Percentiles rank a stretch among this genome's conserved stretches.
These are phyloP conservation scores for Pyrocephalus nanus DNA, from an alignment of 2,797 vertebrate species.

Conservation along the genomic window DNA sequence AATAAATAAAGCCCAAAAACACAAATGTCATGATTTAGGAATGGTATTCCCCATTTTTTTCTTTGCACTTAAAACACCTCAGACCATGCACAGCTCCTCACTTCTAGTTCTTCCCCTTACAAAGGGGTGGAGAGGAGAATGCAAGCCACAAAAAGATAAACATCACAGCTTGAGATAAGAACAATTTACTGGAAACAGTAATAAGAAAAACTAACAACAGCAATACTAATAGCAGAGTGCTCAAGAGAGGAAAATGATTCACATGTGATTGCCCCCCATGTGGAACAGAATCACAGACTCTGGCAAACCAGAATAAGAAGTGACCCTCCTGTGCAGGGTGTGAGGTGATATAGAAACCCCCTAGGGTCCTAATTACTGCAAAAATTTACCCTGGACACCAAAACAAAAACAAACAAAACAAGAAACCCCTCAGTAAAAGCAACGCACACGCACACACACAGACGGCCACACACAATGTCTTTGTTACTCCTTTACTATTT, in stretches of 20 bases:
- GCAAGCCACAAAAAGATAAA: neutral
- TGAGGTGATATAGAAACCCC: neutral
- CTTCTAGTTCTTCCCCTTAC: neutral
- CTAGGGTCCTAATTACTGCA: neutral
- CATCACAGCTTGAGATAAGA: neutral
- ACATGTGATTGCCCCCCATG: too few species aligned
- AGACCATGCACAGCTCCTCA: neutral
- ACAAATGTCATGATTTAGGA: neutral
- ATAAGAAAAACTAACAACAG: accelerated
- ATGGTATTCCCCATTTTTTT: neutral
- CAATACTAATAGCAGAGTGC: neutral
- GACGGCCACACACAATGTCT: too few species aligned
- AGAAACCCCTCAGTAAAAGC: accelerated
- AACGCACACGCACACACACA: too few species aligned
- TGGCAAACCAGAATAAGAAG: neutral
- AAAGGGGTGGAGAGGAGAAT: neutral
- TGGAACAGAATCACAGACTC: neutral
- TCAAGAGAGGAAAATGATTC: accelerated
- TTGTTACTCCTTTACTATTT: neutral
- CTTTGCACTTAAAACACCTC: neutral
- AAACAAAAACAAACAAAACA: neutral
- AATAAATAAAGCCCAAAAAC: neutral
- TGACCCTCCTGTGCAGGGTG: too few species aligned
- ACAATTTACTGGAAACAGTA: neutral
- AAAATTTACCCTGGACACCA: neutral